Evolutionary conservation across 2,888 invertebrate species (phyloP).

Genomic region (Thelaira solivaga): DNA sequence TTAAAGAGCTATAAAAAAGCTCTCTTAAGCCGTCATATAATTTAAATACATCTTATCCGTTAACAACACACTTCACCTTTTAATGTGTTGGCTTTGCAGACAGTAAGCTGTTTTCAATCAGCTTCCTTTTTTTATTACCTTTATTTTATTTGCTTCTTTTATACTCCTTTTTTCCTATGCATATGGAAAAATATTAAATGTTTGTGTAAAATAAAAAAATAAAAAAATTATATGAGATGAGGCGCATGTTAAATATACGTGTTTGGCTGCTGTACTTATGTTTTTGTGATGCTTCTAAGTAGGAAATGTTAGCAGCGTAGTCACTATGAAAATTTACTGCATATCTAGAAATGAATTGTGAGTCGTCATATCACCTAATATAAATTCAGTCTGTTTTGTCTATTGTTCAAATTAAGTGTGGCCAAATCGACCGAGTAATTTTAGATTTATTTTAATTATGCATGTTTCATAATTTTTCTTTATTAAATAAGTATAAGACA

Average conservation of each 20-base stretch:
- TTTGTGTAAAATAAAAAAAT: background rate
- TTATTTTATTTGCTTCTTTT: constrained; percentile 9
- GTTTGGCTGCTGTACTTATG: too few species aligned
- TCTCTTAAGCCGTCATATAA: background rate
- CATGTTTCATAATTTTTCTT: too few species aligned
- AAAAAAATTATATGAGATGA: background rate
- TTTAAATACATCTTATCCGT: background rate
- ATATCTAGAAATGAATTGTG: too few species aligned
- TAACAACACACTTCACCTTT: background rate
- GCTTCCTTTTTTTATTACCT: constrained; percentile 13
- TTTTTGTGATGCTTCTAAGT: too few species aligned
- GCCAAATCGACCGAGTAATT: too few species aligned
- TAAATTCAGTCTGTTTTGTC: too few species aligned
- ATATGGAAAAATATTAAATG: constrained; percentile 18
- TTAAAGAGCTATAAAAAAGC: background rate
- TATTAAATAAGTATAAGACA: too few species aligned
- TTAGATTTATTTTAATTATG: too few species aligned
- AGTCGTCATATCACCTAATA: too few species aligned
- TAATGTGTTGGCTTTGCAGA: constrained; percentile 31
- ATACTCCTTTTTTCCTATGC: background rate
- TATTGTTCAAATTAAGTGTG: too few species aligned
- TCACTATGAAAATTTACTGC: too few species aligned
- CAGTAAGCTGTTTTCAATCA: constrained; percentile 48
- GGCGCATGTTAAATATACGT: background rate
- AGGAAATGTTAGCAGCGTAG: too few species aligned